Evolutionary conservation across 2,113 vertebrate genomes (phyloP).

Genomic region (Calcarius ornatus): DNA sequence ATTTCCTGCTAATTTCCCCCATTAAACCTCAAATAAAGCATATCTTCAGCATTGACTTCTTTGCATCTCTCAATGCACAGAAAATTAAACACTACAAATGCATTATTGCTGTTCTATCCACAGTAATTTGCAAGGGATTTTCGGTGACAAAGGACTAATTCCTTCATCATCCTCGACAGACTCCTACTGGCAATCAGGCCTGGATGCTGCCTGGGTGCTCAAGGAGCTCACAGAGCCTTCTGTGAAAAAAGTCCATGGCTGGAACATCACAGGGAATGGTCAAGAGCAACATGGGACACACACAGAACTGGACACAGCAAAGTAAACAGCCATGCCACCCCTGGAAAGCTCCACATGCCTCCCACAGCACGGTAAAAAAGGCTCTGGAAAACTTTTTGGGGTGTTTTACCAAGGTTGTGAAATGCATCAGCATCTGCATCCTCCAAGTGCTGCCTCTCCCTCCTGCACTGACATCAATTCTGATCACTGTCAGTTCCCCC

Average conservation of each 20-base stretch:
- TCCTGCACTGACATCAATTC: background rate
- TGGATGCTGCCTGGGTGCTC: background rate
- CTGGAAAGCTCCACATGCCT: background rate
- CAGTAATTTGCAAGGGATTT: slow-evolving; percentile 28
- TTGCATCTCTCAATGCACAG: slow-evolving; percentile 38
- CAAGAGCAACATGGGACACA: background rate
- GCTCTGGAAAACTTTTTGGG: background rate
- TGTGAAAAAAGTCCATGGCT: background rate
- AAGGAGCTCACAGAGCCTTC: background rate
- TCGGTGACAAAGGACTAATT: slow-evolving; percentile 23
- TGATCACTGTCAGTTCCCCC: background rate
- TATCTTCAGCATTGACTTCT: slow-evolving; percentile 47
- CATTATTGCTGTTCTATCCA: slow-evolving; percentile 15
- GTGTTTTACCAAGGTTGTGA: background rate
- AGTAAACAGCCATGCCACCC: background rate
- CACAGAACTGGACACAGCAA: background rate
- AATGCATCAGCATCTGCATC: background rate
- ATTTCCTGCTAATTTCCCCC: slow-evolving; percentile 66
- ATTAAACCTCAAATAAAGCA: slow-evolving; percentile 64
- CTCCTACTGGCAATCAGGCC: background rate
- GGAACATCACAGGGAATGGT: background rate
- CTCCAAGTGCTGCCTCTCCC: background rate
- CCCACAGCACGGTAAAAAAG: rapidly evolving
- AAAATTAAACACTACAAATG: slow-evolving; percentile 51
- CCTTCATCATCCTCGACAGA: slow-evolving; percentile 27